Conservation (phyloP, 2,888 invertebrate species). For the Lepeophtheirus nordmannii region DNA sequence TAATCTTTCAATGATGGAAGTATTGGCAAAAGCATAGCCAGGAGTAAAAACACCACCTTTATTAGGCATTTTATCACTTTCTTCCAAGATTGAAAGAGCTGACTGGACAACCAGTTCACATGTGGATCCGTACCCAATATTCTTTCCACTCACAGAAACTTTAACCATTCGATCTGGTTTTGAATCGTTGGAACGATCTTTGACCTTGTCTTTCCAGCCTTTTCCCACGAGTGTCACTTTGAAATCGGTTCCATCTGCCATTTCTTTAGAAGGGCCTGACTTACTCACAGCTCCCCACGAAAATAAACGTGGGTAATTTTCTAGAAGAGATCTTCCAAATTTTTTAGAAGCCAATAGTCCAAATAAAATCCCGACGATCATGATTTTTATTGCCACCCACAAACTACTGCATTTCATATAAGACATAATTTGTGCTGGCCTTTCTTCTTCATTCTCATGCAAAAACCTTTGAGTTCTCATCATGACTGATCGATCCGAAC, state of each 20-base stretch:
- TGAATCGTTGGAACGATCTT: conserved; percentile 2
- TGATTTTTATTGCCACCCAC: conserved; percentile 38
- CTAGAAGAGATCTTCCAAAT: conserved; percentile 36
- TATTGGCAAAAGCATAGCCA: conserved; percentile 66
- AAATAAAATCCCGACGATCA: conserved; percentile 47
- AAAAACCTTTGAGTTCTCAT: conserved; percentile 60
- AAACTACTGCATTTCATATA: conserved; percentile 45
- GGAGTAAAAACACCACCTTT: conserved; percentile 78
- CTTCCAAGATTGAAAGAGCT: conserved; percentile 53
- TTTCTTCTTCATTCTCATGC: conserved; percentile 47
- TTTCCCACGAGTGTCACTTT: conserved; percentile 34
- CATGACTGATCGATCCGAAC: conserved; percentile 66
- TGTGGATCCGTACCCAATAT: conserved; percentile 23
- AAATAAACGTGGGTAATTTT: conserved; percentile 51
- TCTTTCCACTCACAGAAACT: conserved; percentile 16
- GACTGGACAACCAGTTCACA: conserved; percentile 23
- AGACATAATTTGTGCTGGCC: conserved; percentile 61
- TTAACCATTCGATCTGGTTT: conserved; percentile 26
- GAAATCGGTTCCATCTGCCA: conserved; percentile 47
- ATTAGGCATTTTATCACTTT: conserved; percentile 55
- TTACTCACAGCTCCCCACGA: conserved; percentile 51
- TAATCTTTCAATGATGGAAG: conserved; percentile 56
- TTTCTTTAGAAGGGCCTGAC: conserved; percentile 38
- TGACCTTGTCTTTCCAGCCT: conserved; percentile 26
- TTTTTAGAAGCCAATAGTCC: conserved; percentile 45